A percentile compares a stretch with the other conserved stretches of the same genome.
These are phyloP conservation scores for Hydrochoerus hydrochaeris DNA, from an alignment of 2,113 vertebrate species.

Conservation along the genomic window DNA sequence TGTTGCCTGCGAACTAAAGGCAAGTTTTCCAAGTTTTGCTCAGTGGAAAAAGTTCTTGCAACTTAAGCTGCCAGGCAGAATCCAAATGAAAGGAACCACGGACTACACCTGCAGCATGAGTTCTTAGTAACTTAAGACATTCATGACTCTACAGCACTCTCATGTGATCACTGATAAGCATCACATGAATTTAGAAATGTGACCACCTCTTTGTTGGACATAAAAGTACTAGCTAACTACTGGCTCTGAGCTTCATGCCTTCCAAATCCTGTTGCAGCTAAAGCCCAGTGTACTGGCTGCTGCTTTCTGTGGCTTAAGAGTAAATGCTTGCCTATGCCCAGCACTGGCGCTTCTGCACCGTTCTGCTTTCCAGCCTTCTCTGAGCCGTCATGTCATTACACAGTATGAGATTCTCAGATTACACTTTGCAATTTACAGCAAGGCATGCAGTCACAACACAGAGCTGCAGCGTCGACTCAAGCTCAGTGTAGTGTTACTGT, in stretches of 20 bases:
- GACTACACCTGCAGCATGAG: background rate
- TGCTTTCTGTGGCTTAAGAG: background rate
- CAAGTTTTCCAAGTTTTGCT: background rate
- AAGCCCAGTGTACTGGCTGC: accelerated
- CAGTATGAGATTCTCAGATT: accelerated
- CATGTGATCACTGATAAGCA: accelerated
- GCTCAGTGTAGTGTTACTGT: accelerated
- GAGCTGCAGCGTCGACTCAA: background rate
- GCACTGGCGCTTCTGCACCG: background rate
- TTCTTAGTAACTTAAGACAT: background rate
- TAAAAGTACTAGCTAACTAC: background rate
- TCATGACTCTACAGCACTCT: background rate
- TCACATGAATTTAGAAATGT: accelerated
- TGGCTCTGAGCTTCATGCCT: background rate
- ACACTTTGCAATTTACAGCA: background rate
- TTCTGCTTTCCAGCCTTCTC: background rate
- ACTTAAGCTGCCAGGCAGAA: background rate
- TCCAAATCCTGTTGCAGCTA: accelerated
- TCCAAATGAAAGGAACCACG: background rate
- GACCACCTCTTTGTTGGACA: background rate
- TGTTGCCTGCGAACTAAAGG: background rate
- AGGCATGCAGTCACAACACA: accelerated
- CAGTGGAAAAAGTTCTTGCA: background rate
- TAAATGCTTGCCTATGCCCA: background rate
- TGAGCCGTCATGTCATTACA: accelerated